A percentile compares a stretch with the other conserved stretches of the same genome.
These are phyloP conservation scores for Drosophila pseudoananassae DNA, from an alignment of 1,140 invertebrate species.

Conservation along the genomic window DNA sequence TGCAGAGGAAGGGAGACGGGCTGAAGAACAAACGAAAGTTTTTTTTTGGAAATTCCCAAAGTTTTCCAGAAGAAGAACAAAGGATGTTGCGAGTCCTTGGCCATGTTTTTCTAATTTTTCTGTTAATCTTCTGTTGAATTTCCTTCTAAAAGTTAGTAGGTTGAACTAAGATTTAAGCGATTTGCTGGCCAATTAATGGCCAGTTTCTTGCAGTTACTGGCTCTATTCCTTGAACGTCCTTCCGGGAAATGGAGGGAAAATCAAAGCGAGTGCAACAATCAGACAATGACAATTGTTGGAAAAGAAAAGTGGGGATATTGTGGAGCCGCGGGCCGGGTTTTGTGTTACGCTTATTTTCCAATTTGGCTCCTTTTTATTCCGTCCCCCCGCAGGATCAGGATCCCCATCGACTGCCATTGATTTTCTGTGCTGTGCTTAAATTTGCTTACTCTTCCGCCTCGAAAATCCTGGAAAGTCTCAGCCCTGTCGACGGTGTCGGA, in stretches of 20 bases:
- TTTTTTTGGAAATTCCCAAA: not conserved
- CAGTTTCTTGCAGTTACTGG: not conserved
- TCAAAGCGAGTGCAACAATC: slow-evolving; percentile 49
- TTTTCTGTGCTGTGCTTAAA: slow-evolving; percentile 73
- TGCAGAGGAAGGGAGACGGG: not conserved
- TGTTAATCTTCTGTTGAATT: too few relatives aligned
- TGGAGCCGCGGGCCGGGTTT: slow-evolving; percentile 60
- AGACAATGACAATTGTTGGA: slow-evolving; percentile 29
- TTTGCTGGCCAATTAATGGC: not conserved
- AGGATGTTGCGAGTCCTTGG: not conserved
- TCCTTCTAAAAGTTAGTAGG: too few relatives aligned
- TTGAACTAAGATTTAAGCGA: too few relatives aligned
- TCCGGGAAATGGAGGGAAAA: not conserved
- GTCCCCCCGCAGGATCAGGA: slow-evolving; percentile 19
- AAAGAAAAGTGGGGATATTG: slow-evolving; percentile 13
- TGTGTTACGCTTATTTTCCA: slow-evolving; percentile 83
- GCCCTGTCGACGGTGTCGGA: not conserved
- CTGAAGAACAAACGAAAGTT: not conserved
- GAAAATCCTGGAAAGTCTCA: slow-evolving; percentile 19
- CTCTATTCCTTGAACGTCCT: not conserved
- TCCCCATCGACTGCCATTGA: slow-evolving; percentile 60
- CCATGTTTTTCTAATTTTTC: not conserved
- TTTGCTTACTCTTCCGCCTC: slow-evolving; percentile 72
- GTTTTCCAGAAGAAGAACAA: not conserved
- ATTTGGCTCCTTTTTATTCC: slow-evolving; percentile 45